Evolutionary conservation across 1,140 invertebrate species (phyloP).

Genomic region (Halictus rubicundus): DNA sequence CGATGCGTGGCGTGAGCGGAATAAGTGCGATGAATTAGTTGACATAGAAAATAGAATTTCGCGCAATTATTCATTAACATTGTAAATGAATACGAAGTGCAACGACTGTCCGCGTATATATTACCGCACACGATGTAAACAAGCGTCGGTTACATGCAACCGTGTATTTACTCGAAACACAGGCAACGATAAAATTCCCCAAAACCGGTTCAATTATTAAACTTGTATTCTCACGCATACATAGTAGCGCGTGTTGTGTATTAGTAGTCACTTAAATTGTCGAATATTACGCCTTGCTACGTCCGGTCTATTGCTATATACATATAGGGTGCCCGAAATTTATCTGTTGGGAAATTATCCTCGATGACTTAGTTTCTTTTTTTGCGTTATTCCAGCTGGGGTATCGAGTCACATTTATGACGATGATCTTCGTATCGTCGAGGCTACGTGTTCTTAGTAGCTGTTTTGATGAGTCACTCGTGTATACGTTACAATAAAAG

Average conservation of each 20-base stretch:
- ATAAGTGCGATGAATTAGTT: background rate
- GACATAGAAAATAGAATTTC: background rate
- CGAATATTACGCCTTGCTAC: background rate
- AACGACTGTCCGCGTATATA: background rate
- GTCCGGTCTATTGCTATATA: background rate
- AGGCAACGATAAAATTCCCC: background rate
- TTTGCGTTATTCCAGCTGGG: background rate
- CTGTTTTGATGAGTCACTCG: background rate
- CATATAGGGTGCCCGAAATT: background rate
- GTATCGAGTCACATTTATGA: background rate
- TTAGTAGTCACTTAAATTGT: background rate
- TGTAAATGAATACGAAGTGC: background rate
- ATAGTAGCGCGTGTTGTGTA: background rate
- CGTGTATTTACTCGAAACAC: background rate
- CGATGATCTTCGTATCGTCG: too few relatives aligned
- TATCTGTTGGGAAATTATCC: too few relatives aligned
- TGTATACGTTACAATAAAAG: too few relatives aligned
- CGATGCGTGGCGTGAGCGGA: background rate
- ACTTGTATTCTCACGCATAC: background rate
- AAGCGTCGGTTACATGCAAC: background rate
- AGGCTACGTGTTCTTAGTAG: too few relatives aligned
- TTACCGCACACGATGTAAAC: conserved; percentile 3
- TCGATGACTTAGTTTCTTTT: too few relatives aligned
- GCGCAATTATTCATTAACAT: background rate
- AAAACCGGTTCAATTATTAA: background rate